Base-by-base conservation (phyloP, 2,113 vertebrate genomes). In the Epinephelus lanceolatus region DNA sequence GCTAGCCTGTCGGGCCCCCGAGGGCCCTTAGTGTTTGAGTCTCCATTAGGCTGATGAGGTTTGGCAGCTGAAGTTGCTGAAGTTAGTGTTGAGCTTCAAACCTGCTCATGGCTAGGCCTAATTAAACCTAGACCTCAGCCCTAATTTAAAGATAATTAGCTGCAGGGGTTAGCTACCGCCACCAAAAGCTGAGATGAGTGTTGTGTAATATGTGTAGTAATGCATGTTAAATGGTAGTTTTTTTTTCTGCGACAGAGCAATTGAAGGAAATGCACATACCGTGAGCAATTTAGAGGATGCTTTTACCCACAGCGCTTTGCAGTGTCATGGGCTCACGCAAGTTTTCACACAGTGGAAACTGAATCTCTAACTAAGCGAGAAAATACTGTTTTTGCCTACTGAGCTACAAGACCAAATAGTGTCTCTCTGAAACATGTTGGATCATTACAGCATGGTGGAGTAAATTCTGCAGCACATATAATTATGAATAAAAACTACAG, bases 21-120 rank as follows among this genome's bases (percentile, higher is more conserved):
- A 78, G 88, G 93, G 94, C 92, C 89, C 86, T 86, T 67, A 3
- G 56, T 72, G 80, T 86, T 87, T 92, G 95, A 95, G 92, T 87
- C 88, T 93, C 93, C 93, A 95, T 96, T 96, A 95, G 87, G 87
- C 86, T 95, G 93, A 96, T 95, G 88, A 94, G 93, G 86, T 86
- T 90, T 95, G 95, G 95, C 95, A 95, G 93, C 91, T 92, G 83
- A 86, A 88, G 92, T 91, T 89, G 84, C 76, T 79, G 88, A 86
- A 90, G 81, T 93, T 93, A 89, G 88, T 88, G 90, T 79, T 85
- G 86, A 86, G 88, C 84, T 93, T 93, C 86, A 84, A 76, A 69
- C 89, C 86, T 92, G 91, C 91, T 93, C 78, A 47, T 88, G 88
- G 88, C 91, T 69, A 84, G 67, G 78, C 88, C 93, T 94, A 96